Percentiles rank a stretch among this genome's conserved stretches.
phyloP scores from a whole-genome alignment of 2,113 vertebrate genomes.

The Orthonyx spaldingii region DNA sequence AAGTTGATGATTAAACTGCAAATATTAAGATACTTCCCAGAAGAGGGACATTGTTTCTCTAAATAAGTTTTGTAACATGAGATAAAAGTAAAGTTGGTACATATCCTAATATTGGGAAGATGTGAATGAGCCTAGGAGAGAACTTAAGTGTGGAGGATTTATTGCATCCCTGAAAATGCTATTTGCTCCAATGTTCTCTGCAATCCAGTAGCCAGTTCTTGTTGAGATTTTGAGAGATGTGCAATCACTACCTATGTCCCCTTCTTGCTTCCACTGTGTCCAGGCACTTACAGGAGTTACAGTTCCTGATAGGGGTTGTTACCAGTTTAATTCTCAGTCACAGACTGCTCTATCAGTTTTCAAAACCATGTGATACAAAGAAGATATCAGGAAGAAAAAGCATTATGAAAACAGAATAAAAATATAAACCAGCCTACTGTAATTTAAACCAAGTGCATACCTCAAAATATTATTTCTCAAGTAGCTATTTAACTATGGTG shows the following conservation, averaged over 20 bases:
- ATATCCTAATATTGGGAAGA: background rate
- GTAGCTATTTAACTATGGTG: background rate
- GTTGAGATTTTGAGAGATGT: background rate
- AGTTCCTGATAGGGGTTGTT: background rate
- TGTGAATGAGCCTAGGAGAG: background rate
- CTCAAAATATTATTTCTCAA: background rate
- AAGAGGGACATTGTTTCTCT: background rate
- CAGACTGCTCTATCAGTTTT: background rate
- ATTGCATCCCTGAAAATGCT: background rate
- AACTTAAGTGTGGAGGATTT: background rate
- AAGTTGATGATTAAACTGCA: background rate
- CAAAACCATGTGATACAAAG: background rate
- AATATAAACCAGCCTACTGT: background rate
- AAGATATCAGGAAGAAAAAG: background rate
- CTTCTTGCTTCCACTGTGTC: background rate
- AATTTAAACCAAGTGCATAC: background rate
- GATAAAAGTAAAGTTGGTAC: background rate
- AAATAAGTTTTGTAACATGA: background rate
- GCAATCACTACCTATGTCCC: fast-evolving
- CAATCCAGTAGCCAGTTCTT: background rate
- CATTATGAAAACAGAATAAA: background rate
- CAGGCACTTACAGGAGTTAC: background rate
- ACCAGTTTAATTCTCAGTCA: background rate
- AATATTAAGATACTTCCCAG: background rate
- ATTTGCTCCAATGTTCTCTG: background rate